Evolutionary conservation across 2,113 vertebrate genomes (phyloP).

Genomic region (Eclectus roratus): DNA sequence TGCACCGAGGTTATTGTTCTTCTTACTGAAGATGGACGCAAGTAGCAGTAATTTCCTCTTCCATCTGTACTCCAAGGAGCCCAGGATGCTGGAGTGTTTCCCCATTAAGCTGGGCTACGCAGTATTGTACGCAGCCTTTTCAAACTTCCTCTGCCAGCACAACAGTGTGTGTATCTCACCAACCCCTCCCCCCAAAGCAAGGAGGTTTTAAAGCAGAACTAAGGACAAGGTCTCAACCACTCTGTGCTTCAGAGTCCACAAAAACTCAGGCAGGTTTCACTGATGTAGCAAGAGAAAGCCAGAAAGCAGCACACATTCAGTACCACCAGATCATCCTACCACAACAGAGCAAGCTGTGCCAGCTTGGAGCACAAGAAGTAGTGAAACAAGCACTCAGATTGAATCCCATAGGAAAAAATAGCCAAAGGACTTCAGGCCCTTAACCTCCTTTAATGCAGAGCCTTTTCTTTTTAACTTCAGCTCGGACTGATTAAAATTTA

Average conservation of each 20-base stretch:
- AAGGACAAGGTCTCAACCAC: neutral
- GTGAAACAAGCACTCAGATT: neutral
- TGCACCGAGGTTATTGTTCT: neutral
- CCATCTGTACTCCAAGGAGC: neutral
- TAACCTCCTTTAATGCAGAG: neutral
- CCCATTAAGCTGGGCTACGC: neutral
- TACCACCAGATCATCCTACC: neutral
- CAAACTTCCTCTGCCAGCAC: neutral
- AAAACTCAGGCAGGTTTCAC: neutral
- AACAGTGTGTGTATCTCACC: rapidly evolving
- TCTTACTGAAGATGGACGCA: neutral
- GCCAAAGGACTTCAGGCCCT: neutral
- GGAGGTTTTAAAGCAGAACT: neutral
- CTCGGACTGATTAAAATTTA: neutral
- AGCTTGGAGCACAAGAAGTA: neutral
- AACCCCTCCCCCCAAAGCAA: neutral
- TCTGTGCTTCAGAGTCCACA: rapidly evolving
- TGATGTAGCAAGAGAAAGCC: neutral
- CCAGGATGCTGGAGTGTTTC: neutral
- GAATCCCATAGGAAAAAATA: neutral
- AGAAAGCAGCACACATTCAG: neutral
- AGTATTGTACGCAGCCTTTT: neutral
- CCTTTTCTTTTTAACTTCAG: neutral
- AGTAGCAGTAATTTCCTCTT: neutral
- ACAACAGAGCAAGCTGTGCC: neutral